phyloP scores from a whole-genome alignment of 2,113 vertebrate species.

The Urocynchramus pylzowi region DNA sequence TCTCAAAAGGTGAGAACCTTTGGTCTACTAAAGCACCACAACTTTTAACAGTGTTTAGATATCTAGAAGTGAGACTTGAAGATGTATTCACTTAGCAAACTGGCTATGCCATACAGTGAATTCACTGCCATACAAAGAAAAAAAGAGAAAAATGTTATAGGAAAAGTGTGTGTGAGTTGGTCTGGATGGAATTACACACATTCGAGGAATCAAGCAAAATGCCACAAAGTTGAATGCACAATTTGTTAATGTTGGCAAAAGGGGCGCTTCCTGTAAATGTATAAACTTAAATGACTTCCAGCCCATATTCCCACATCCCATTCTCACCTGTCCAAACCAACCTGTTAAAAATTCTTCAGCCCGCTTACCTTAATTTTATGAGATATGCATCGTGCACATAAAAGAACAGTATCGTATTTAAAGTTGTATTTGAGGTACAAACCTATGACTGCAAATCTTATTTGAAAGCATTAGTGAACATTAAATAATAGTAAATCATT shows the following conservation, averaged over 20 bases:
- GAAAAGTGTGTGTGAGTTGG: background rate
- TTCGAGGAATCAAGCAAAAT: background rate
- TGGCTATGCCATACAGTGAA: background rate
- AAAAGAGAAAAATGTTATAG: background rate
- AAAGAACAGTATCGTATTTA: background rate
- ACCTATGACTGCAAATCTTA: background rate
- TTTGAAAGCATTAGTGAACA: background rate
- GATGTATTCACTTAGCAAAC: background rate
- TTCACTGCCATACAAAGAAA: no score
- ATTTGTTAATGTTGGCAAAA: background rate
- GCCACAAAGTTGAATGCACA: background rate
- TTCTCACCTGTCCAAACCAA: background rate
- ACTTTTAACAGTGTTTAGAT: background rate
- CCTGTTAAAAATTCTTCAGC: background rate
- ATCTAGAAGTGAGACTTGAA: background rate
- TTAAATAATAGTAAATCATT: background rate
- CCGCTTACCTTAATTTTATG: background rate
- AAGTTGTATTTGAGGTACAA: background rate
- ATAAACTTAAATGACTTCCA: background rate
- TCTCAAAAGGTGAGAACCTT: conserved; percentile 83
- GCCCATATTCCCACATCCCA: background rate
- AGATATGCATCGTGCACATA: background rate
- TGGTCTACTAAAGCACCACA: background rate
- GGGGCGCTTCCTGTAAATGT: background rate
- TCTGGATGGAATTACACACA: background rate